Evolutionary conservation across 2,888 invertebrate genomes (phyloP), one percentile per base, ranked within the genome.

Genomic region (Rhogogaster chlorosoma): DNA sequence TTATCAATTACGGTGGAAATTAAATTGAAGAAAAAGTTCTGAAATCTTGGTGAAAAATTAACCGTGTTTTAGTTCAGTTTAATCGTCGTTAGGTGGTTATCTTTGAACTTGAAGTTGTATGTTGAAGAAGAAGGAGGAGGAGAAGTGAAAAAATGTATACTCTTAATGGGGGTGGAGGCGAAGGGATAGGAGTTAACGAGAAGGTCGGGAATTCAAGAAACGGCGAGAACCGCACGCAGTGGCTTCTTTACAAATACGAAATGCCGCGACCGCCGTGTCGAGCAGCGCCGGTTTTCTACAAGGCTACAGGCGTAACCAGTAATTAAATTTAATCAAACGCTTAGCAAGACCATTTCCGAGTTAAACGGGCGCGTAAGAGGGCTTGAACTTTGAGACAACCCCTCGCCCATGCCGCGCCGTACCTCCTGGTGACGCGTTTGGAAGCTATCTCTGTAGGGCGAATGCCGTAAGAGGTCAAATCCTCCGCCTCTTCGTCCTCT

Each of bases 311-410:
- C 80, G 80, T 64, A 64, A 57, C 80, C 80, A 64, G 80, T 83
- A 83, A 83, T 83, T 83, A 83, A 83, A 83, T 83, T 83, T 83
- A 83, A 83, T 83, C 83, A 70, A 70, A 83, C 83, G 83, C 45
- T 45, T 61, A 36, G 80, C 57, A 12, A 64, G 80, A 57, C 57
- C 61, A 12, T 80, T 80, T 64, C 64, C 42, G 29, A 64, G 61
- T 80, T 38, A 61, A 80, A 80, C 42, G 29, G 32, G 36, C 77
- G 22, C 29, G 38, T 73, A 42, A 73, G 42, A 73, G 83, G 83
- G 26, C 83, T 86, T 86, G 78, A 83, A 70, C 83, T 83, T 67
- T 18, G 42, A 77, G 77, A 26, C 49, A 77, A 77, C 49, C 77
- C 26, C 32, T 78, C 57, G 32, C 29, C 49, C 49, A 18, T 49